Conservation (phyloP, 1,140 invertebrate species). For the Spodoptera frugiperda region DNA sequence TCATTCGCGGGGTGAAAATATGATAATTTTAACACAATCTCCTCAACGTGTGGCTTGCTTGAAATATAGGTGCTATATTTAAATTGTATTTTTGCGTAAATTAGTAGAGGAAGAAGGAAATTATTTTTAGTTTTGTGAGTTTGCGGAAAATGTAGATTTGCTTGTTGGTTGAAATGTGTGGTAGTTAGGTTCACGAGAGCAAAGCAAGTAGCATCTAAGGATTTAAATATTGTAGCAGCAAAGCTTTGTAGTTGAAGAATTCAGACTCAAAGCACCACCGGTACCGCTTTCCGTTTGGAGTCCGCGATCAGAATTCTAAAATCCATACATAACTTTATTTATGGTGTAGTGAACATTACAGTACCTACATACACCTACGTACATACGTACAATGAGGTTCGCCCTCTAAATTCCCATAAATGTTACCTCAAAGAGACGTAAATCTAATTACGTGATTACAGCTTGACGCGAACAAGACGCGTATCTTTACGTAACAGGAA, state of each 20-base stretch:
- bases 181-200: too few species aligned
- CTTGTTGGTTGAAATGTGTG: background rate
- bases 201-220: too few species aligned
- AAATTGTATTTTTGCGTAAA: background rate
- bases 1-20: slow-evolving; percentile 45
- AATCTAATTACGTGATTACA: slow-evolving; percentile 7
- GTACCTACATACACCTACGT: too few species aligned
- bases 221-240: too few species aligned
- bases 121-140: background rate
- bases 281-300: too few species aligned
- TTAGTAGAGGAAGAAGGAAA: background rate
- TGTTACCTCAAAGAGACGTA: slow-evolving; percentile 7
- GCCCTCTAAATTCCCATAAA: background rate
- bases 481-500: background rate
- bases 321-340: too few species aligned
- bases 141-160: background rate
- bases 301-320: too few species aligned
- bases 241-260: too few species aligned
- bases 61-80: slow-evolving; percentile 9
- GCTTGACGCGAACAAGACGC: slow-evolving; percentile 1
- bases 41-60: slow-evolving; percentile 14
- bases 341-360: too few species aligned
- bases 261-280: too few species aligned
- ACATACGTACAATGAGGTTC: background rate
- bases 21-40: slow-evolving; percentile 47